Base-by-base conservation (phyloP, 2,113 vertebrate species). In the Pitta sordida region DNA sequence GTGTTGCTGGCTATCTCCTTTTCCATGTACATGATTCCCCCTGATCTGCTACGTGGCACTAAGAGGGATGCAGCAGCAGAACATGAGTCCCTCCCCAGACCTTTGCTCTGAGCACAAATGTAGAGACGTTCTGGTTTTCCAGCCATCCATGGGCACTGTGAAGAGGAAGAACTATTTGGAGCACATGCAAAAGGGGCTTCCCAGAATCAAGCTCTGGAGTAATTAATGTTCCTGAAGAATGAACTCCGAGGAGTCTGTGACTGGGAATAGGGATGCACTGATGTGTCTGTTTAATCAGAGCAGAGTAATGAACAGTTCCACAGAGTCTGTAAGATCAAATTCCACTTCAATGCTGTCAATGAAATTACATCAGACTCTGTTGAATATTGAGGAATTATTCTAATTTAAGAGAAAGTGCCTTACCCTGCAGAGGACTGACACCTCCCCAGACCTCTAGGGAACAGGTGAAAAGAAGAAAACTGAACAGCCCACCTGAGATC, bases 221-320 rank as follows among this genome's bases (percentile, higher is more conserved):
- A 88, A 94, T 96, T 73, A 96, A 88, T 2, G 4, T n/a, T 91
- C 52, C 71, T 51, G 56, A 56, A 90, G 59, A 86, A 39, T 37
- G 68, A 96, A 19, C 87, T 43, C 78, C 41, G 9, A 91, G 87
- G 70, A 85, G 44, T 37, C 65, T 59, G 52, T 8, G 36, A 22
- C 14, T 87, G 86, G 41, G 65, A 34, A 56, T 0, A 53, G 74
- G 85, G 75, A 85, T 1, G 4, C 3, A 2, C 65, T 41, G 62
- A 27, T 2, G 5, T 59, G 49, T 68, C 70, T 93, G 46, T 77
- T 64, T 90, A 91, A 88, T 56, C 78, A 80, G 68, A 20, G 67
- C 60, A 94, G n/a, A 83, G 58, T 41, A 75, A 60, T 24, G 21
- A 87, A 15, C 30, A 89, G 53, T 44, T 34, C 64, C 52, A 55